phyloP scores from a whole-genome alignment of 2,113 vertebrate species.

The Paralichthys olivaceus region DNA sequence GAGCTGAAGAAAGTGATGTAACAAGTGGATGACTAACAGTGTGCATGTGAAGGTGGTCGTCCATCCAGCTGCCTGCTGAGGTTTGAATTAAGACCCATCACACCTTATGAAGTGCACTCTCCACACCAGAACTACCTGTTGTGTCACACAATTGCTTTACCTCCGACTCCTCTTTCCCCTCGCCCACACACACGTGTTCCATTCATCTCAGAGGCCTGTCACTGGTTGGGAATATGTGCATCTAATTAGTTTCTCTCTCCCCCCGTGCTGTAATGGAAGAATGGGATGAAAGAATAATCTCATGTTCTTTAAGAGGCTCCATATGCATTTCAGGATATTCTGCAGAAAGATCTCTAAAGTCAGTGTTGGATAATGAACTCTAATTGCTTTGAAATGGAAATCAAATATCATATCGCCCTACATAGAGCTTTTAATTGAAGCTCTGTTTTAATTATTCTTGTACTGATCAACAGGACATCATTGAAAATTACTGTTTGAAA shows the following conservation, averaged over 20 bases:
- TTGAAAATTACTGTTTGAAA: slow-evolving; percentile 10
- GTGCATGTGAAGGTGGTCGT: slow-evolving; percentile 30
- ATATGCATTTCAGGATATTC: slow-evolving; percentile 21
- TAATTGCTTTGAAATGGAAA: slow-evolving; percentile 39
- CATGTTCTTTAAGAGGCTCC: neutral
- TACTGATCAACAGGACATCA: slow-evolving; percentile 35
- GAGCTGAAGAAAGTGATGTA: slow-evolving; percentile 24
- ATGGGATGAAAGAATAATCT: slow-evolving; percentile 22
- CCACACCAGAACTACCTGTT: slow-evolving; percentile 34
- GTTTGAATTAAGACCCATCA: slow-evolving; percentile 60
- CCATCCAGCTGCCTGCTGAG: slow-evolving; percentile 56
- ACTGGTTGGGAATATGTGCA: neutral
- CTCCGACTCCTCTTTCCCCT: slow-evolving; percentile 35
- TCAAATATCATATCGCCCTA: slow-evolving; percentile 13
- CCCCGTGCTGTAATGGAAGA: slow-evolving; percentile 4
- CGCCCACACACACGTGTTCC: slow-evolving; percentile 39
- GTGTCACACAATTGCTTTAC: slow-evolving; percentile 41
- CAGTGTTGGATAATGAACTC: slow-evolving; percentile 38
- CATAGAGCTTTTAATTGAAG: slow-evolving; percentile 28
- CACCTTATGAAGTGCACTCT: slow-evolving; percentile 57
- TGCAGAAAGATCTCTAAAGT: slow-evolving; percentile 5
- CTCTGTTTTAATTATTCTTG: slow-evolving; percentile 47
- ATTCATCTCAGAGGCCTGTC: slow-evolving; percentile 39
- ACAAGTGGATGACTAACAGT: slow-evolving; percentile 39
- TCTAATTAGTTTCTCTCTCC: slow-evolving; percentile 10